Evolutionary conservation across 2,797 vertebrate species (phyloP), one percentile per base, ranked within the genome.

Genomic region (Rhincodon typus): DNA sequence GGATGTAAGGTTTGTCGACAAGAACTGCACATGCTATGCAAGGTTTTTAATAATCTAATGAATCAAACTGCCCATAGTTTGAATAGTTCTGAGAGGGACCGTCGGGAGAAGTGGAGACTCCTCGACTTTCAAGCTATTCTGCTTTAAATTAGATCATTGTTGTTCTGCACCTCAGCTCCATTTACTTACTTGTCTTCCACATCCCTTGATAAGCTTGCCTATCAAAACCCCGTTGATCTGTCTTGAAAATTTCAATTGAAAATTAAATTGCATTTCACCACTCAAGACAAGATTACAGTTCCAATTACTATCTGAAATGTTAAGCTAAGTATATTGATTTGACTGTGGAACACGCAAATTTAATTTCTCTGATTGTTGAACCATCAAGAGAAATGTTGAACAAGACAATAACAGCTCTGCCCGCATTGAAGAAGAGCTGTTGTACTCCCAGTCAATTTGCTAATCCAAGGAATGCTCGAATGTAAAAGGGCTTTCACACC

Each of bases 281-380:
- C 90, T 93, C 62, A 69, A 93, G 90, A 23, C 90, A 69, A 38
- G 90, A 93, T 93, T 93, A 93, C 90, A 93, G n/a, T 69, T 93
- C 69, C n/a, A 69, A 93, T 93, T 93, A 69, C 90, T 25, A 12
- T 38, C n/a, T 93, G 90, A 93, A 93, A 93, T 93, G 66, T 69
- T 93, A 38, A 67, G 90, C 19, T 42, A 93, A 93, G 66, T 69
- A 69, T 93, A 93, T 93, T 93, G 90, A 93, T 93, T 93, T 93
- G 90, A 93, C 50, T 93, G 90, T 91, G 57, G n/a, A 93, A 93
- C 66, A 67, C 62, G 42, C 62, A 93, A 93, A 93, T 93, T 93
- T 93, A 93, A 93, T 93, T 93, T 69, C 66, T 38, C 90, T 93
- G 90, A 93, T 93, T 93, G 90, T 66, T 93, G 90, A 93, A 93